Percentiles rank a stretch among this genome's conserved stretches.
These are phyloP conservation scores for Lasioglossum morio DNA, from an alignment of 2,888 invertebrate species.

Conservation along the genomic window DNA sequence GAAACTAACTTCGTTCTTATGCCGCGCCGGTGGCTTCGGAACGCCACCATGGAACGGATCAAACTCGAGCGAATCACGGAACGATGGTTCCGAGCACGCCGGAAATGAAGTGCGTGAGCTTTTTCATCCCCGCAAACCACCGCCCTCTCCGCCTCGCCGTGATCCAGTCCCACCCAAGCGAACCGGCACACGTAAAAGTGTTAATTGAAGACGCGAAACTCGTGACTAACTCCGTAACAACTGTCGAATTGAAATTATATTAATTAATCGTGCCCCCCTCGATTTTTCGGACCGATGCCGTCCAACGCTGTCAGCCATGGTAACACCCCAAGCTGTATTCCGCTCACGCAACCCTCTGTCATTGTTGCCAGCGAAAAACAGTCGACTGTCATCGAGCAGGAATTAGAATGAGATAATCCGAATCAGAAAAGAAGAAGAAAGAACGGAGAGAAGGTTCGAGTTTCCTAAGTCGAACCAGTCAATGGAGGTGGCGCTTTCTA, in stretches of 20 bases:
- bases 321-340: constrained; percentile 32
- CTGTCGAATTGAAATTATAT: constrained; percentile 73
- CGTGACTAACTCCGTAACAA: constrained; percentile 48
- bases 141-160: neutral
- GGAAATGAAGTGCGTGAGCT: constrained; percentile 40
- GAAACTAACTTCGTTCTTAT: constrained; percentile 77
- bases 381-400: constrained; percentile 36
- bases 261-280: constrained; percentile 74
- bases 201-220: constrained; percentile 73
- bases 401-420: constrained; percentile 13
- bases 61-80: constrained; percentile 64
- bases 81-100: constrained; percentile 27
- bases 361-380: constrained; percentile 21
- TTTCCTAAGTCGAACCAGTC: neutral
- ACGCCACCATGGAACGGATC: constrained; percentile 52
- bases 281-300: constrained; percentile 49
- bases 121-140: constrained; percentile 5
- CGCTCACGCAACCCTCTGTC: constrained; percentile 25
- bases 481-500: neutral
- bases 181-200: constrained; percentile 62
- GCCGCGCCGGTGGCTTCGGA: constrained; percentile 46
- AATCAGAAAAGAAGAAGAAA: neutral
- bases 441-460: neutral
- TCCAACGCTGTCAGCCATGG: constrained; percentile 3
- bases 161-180: neutral